Evolutionary conservation across 92 coral and sea anemone genomes (phyloP).

Genomic region (Porites evermanni): DNA sequence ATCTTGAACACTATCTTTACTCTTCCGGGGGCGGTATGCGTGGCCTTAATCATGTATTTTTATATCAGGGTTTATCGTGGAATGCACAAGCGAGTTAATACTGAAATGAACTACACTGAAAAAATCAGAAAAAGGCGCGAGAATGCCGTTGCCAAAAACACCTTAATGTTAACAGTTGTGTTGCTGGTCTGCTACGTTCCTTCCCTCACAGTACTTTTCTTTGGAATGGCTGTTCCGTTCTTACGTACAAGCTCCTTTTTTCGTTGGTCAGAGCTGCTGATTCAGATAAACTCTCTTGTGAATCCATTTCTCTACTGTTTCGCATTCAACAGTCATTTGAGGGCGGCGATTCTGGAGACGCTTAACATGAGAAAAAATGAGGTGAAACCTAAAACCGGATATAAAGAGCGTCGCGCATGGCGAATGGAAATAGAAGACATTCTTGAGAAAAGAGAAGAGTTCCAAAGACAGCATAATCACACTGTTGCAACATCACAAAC

Average conservation of each 20-base stretch:
- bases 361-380: not conserved
- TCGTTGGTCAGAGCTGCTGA: slow-evolving; percentile 28
- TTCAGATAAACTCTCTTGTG: slow-evolving; percentile 33
- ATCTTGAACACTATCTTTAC: not conserved
- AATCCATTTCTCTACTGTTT: slow-evolving; percentile 28
- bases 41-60: slow-evolving; percentile 9
- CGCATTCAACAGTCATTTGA: slow-evolving; percentile 11
- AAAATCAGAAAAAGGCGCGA: not conserved
- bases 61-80: slow-evolving; percentile 3
- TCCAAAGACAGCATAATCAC: not conserved
- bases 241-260: slow-evolving; percentile 33
- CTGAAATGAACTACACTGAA: not conserved
- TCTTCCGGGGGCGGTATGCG: not conserved
- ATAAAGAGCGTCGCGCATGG: no score
- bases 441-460: not conserved
- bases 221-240: slow-evolving; percentile 2
- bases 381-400: not conserved
- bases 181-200: slow-evolving; percentile 26
- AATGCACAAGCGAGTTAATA: not conserved
- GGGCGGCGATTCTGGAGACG: slow-evolving; percentile 13
- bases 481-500: not conserved
- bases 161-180: not conserved
- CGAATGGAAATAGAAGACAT: no score
- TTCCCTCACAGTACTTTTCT: not conserved
- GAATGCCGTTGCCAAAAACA: slow-evolving; percentile 6